Evolutionary conservation across 2,113 vertebrate species (phyloP).

Genomic region (Mesembrinibis cayennensis): DNA sequence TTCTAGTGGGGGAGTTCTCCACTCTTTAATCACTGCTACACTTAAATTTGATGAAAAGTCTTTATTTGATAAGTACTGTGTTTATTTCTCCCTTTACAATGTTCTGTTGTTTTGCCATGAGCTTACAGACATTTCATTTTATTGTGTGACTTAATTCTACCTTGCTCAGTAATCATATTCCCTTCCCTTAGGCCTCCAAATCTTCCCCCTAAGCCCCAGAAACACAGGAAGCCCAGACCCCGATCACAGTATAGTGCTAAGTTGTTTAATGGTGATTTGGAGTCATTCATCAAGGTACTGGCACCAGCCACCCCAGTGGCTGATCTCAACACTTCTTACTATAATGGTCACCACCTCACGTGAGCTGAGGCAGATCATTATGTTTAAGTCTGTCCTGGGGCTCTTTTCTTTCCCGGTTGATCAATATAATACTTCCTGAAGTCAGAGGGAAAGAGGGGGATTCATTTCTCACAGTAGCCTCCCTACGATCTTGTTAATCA

Average conservation of each 20-base stretch:
- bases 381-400: constrained; percentile 75
- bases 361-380: constrained; percentile 77
- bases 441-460: constrained; percentile 71
- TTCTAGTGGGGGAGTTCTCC: neutral
- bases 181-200: constrained; percentile 90
- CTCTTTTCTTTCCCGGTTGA: constrained; percentile 73
- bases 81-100: neutral
- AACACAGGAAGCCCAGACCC: constrained; percentile 88
- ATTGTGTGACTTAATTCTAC: constrained; percentile 55
- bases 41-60: neutral
- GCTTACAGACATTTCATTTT: constrained; percentile 57
- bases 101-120: constrained; percentile 46
- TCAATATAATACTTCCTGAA: constrained; percentile 80
- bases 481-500: neutral
- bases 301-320: constrained; percentile 68
- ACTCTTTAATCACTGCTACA: neutral
- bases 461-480: neutral
- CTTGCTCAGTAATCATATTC: constrained; percentile 79
- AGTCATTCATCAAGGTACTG: constrained; percentile 94
- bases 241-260: constrained; percentile 91
- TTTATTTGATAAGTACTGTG: neutral
- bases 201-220: constrained; percentile 88
- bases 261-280: constrained; percentile 97
- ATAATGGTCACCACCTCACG: constrained; percentile 70
- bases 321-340: constrained; percentile 68